Evolutionary conservation across 2,113 vertebrate genomes (phyloP).

Genomic region (Sphyrna mokarran): DNA sequence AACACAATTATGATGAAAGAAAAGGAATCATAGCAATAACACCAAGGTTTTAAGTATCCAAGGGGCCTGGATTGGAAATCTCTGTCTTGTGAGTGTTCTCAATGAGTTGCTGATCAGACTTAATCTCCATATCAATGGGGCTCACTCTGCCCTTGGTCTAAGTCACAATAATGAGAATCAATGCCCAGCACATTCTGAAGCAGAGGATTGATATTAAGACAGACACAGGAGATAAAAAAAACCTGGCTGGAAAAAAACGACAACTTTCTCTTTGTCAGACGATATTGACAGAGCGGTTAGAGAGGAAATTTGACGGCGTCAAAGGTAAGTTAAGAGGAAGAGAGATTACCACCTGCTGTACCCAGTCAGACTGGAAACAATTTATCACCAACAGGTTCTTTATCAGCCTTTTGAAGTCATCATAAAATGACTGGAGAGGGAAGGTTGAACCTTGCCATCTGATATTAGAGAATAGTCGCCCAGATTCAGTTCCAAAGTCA

Average conservation of each 20-base stretch:
- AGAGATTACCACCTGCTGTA: conserved; percentile 23
- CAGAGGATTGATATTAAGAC: neutral
- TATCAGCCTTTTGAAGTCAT: neutral
- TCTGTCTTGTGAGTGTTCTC: neutral
- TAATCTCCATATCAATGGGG: conserved; percentile 2
- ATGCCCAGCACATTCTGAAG: neutral
- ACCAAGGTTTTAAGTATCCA: neutral
- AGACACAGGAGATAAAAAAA: neutral
- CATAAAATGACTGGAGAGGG: neutral
- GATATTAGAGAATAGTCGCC: neutral
- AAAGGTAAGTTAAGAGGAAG: neutral
- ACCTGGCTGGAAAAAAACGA: neutral
- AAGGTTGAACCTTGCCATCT: neutral
- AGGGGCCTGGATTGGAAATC: neutral
- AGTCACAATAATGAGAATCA: neutral
- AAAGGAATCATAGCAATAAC: neutral
- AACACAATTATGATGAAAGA: neutral
- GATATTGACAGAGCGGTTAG: conserved; percentile 9
- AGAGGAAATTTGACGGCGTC: neutral
- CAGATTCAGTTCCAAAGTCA: neutral
- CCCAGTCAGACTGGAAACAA: neutral
- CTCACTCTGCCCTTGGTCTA: neutral
- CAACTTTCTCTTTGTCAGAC: conserved; percentile 25
- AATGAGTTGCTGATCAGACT: neutral
- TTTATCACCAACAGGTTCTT: conserved; percentile 18